Evolutionary conservation across 2,113 vertebrate species (phyloP).

Genomic region (Actenoides hombroni): DNA sequence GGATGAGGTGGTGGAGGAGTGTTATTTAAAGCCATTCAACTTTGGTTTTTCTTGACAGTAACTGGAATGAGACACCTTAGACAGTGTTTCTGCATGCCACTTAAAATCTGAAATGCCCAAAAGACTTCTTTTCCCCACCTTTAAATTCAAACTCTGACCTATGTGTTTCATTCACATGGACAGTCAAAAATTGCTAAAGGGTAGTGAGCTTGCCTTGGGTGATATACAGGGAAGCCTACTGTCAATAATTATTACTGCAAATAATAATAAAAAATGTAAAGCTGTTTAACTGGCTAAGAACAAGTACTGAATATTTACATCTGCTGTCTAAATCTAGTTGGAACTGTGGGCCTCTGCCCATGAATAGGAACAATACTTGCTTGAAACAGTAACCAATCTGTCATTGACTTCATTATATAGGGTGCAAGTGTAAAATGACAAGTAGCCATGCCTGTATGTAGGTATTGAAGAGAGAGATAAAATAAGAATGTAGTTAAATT

Average conservation of each 20-base stretch:
- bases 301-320: background rate
- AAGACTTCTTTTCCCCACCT: background rate
- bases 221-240: background rate
- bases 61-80: background rate
- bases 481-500: background rate
- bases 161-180: background rate
- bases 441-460: background rate
- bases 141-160: background rate
- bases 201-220: background rate
- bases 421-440: background rate
- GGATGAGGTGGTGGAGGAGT: background rate
- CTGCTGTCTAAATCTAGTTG: background rate
- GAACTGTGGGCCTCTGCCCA: background rate
- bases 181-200: background rate
- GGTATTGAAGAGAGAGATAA: background rate
- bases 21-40: background rate
- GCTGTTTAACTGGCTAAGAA: background rate
- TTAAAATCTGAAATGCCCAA: background rate
- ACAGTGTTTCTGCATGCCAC: background rate
- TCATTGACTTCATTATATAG: background rate
- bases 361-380: background rate
- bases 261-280: background rate
- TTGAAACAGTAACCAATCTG: background rate
- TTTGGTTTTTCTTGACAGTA: background rate
- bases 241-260: conserved; percentile 1